Base-by-base conservation (phyloP, 2,113 vertebrate species). In the Tautogolabrus adspersus region DNA sequence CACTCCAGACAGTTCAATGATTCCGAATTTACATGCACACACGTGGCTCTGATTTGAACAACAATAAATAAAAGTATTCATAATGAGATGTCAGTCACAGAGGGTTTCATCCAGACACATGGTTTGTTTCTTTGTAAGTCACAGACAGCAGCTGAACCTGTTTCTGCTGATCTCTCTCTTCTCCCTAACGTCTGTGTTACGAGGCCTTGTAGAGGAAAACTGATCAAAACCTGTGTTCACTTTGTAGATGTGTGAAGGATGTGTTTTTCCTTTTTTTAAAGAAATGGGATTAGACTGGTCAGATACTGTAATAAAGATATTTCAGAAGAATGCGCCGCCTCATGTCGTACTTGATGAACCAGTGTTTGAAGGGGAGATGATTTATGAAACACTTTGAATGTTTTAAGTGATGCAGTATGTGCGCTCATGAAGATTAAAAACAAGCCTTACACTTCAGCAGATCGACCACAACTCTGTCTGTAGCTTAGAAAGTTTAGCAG, bases 271-370 rank as follows among this genome's bases (percentile, higher is more conserved):
- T 26, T 72, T 44, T 70, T 34, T 15, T 23, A 34, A 57, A 34
- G 11, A 47, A 51, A 0, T 37, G 9, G 22, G 6, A 58, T 56
- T 75, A 34, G 15, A 57, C 0, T 58, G 47, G 30, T 77, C 8
- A 59, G 34, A 78, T 65, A 38, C 34, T 89, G 75, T 64, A 88
- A 90, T 86, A 81, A 87, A 79, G 22, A 18, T n/a, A 22, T 70
- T 79, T 83, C n/a, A 6, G 37, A 73, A 77, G 22, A 55, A 38
- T 6, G 11, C n/a, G 10, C 23, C 18, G 55, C 40, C 15, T 10
- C 6, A 0, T 64, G 66, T 63, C 6, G 2, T 77, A 34, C 10
- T 19, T 71, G 22, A 38, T 59, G 30, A 21, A 52, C 47, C 21
- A 11, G 18, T 21, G 47, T 40, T 23, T 55, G 21, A 42, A 44